Conservation (phyloP, 2,888 invertebrate species). For the Nomada ruficornis region DNA sequence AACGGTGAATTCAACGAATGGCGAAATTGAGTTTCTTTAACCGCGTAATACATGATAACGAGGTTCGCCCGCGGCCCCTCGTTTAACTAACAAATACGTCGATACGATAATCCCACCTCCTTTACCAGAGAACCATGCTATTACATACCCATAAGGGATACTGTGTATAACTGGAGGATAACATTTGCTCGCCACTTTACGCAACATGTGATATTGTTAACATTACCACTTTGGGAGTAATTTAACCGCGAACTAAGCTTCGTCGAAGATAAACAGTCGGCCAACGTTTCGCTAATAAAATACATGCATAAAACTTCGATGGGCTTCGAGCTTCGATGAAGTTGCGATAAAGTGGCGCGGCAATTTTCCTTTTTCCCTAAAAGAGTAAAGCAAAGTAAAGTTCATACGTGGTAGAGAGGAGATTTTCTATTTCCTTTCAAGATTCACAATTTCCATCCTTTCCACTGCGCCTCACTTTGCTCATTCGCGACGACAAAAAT, state of each 20-base stretch:
- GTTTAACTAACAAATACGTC: slow-evolving; percentile 28
- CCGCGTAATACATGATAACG: not conserved
- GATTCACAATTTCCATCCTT: not conserved
- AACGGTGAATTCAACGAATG: no score
- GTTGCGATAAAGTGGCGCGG: no score
- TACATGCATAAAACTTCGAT: no score
- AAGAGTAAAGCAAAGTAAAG: no score
- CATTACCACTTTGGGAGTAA: not conserved
- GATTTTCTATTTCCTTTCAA: not conserved
- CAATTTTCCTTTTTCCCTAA: not conserved
- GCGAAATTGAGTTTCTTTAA: not conserved
- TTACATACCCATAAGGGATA: slow-evolving; percentile 16
- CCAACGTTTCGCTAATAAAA: no score
- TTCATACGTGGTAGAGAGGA: not conserved
- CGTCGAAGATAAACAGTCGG: not conserved
- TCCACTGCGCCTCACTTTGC: not conserved
- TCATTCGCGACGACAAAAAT: not conserved
- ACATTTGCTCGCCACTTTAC: slow-evolving; percentile 11
- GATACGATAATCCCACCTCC: slow-evolving; percentile 13
- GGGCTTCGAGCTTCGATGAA: not conserved
- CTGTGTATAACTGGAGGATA: not conserved
- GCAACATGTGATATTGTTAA: slow-evolving; percentile 5
- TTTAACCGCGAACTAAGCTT: not conserved
- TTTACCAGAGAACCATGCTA: not conserved
- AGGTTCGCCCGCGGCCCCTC: not conserved